These are phyloP conservation scores for Ochropleura leucogaster DNA, from an alignment of 2,888 invertebrate species.

Conservation along the genomic window DNA sequence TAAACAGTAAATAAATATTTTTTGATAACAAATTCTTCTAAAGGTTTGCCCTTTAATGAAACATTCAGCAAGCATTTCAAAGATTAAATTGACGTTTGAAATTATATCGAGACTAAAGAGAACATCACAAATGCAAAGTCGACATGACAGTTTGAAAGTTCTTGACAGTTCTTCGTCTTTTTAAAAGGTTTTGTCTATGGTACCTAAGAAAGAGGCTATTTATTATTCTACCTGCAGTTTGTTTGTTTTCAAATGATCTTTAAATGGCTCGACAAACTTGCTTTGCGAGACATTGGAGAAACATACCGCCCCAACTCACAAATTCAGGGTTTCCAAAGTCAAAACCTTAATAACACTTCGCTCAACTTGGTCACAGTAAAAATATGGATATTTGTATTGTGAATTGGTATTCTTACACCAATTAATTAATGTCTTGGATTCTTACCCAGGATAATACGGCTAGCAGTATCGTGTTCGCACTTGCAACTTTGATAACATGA, in stretches of 20 bases:
- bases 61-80: conserved; percentile 47
- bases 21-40: conserved; percentile 34
- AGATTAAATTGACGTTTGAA: conserved; percentile 21
- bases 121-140: background rate
- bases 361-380: background rate
- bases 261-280: background rate
- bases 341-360: background rate
- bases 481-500: background rate
- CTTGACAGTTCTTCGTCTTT: background rate
- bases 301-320: background rate
- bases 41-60: conserved; percentile 33
- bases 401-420: no score
- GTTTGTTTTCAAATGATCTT: background rate
- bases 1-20: conserved; percentile 40
- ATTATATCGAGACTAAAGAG: conserved; percentile 3
- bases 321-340: background rate
- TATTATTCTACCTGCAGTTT: conserved; percentile 3
- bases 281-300: background rate
- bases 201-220: conserved; percentile 1
- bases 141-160: conserved; percentile 2
- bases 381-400: no score
- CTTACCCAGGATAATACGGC: background rate
- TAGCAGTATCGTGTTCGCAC: background rate
- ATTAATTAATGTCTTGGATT: background rate
- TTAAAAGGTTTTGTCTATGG: background rate